phyloP scores from a whole-genome alignment of 92 coral and sea anemone species.

The Scolanthus callimorphus region DNA sequence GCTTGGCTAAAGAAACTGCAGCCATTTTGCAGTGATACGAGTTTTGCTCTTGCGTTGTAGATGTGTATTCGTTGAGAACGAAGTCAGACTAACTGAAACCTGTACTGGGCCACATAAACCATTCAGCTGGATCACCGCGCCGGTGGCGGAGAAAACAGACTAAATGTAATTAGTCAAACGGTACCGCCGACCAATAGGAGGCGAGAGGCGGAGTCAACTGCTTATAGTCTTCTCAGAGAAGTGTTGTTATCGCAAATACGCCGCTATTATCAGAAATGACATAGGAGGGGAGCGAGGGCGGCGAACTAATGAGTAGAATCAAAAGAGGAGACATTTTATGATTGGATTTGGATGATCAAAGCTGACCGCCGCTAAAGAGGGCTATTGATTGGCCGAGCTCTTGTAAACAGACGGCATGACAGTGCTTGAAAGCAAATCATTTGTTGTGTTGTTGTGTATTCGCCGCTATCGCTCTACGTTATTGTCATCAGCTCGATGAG shows the following conservation, averaged over 20 bases:
- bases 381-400: conserved; percentile 71
- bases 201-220: conserved; percentile 94
- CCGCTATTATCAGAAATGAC: conserved; percentile 99
- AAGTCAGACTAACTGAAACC: conserved; percentile 72
- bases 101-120: conserved; percentile 65
- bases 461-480: conserved; percentile 97
- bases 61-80: conserved; percentile 47
- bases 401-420: conserved; percentile 96
- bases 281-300: conserved; percentile 99
- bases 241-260: conserved; percentile 99
- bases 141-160: conserved; percentile 99
- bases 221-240: conserved; percentile 97
- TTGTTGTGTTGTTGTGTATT: conserved; percentile 97
- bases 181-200: conserved; percentile 98
- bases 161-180: conserved; percentile 99
- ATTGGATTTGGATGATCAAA: conserved; percentile 99
- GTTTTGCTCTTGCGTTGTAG: conserved; percentile 29
- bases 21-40: conserved; percentile 62
- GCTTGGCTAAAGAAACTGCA: conserved; percentile 88
- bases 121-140: conserved; percentile 92
- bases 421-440: conserved; percentile 93
- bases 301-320: conserved; percentile 99
- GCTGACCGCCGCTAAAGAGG: conserved; percentile 72
- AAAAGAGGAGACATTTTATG: conserved; percentile 99
- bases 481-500: conserved; percentile 92